Evolutionary conservation across 2,113 vertebrate species (phyloP).

Genomic region (Vireo altiloquus): DNA sequence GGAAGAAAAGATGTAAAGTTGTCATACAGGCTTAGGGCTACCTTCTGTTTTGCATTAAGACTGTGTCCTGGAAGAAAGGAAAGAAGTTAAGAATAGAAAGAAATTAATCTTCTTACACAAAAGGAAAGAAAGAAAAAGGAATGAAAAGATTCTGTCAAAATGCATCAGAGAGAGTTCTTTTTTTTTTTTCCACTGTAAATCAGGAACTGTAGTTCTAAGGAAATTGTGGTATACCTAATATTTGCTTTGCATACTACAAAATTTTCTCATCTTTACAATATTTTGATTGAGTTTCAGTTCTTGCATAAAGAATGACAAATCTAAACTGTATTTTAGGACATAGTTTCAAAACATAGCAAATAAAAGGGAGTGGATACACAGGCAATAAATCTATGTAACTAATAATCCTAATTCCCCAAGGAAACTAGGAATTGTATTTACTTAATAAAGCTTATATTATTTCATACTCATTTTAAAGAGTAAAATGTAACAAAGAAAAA

Average conservation of each 20-base stretch:
- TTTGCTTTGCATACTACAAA: neutral
- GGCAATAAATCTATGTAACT: neutral
- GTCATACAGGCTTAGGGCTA: neutral
- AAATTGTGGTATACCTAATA: neutral
- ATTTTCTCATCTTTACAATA: neutral
- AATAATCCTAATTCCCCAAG: neutral
- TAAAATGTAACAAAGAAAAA: neutral
- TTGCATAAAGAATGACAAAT: neutral
- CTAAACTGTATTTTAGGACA: neutral
- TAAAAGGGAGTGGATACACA: neutral
- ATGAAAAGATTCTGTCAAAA: neutral
- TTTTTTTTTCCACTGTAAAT: neutral
- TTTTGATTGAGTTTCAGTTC: neutral
- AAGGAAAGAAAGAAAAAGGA: neutral
- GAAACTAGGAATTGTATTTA: neutral
- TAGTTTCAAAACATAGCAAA: neutral
- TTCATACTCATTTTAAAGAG: neutral
- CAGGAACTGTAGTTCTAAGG: neutral
- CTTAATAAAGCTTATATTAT: neutral
- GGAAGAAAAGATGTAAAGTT: neutral
- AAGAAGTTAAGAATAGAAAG: neutral
- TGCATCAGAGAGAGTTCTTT: fast-evolving
- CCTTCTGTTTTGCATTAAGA: neutral
- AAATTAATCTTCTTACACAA: neutral
- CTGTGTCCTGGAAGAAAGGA: neutral